Evolutionary conservation across 2,888 invertebrate genomes (phyloP).

Genomic region (Lomographa bimaculata): DNA sequence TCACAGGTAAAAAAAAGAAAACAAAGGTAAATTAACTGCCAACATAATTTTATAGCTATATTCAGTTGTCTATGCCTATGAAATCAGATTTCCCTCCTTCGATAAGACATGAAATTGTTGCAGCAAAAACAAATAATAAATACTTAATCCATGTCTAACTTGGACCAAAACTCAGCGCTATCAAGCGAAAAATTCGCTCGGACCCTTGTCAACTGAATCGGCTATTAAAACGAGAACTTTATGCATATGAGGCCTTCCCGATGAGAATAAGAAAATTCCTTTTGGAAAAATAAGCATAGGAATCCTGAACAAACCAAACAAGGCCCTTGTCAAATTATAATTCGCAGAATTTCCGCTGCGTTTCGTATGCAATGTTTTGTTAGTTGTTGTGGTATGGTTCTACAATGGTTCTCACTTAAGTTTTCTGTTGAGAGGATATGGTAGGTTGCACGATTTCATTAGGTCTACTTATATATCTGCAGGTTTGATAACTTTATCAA

Average conservation of each 20-base stretch:
- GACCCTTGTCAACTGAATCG: conserved; percentile 66
- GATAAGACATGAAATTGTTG: too few relatives aligned
- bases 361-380: too few relatives aligned
- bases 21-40: too few relatives aligned
- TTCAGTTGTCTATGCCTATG: too few relatives aligned
- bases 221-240: conserved; percentile 66
- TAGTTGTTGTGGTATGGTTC: not conserved
- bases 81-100: too few relatives aligned
- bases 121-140: too few relatives aligned
- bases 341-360: too few relatives aligned
- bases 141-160: too few relatives aligned
- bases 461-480: conserved; percentile 9
- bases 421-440: conserved; percentile 9
- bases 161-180: conserved; percentile 43
- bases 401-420: not conserved
- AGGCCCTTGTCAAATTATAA: conserved; percentile 2
- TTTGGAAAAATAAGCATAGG: conserved; percentile 18
- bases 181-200: conserved; percentile 60
- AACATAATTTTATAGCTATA: too few relatives aligned
- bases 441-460: conserved; percentile 12
- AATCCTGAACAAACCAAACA: conserved; percentile 3
- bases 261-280: conserved; percentile 25
- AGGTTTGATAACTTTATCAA: conserved; percentile 12
- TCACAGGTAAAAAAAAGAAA: too few relatives aligned
- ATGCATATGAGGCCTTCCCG: conserved; percentile 61